Conservation (phyloP, 92 coral and sea anemone genomes). For the Phymanthus crucifer region DNA sequence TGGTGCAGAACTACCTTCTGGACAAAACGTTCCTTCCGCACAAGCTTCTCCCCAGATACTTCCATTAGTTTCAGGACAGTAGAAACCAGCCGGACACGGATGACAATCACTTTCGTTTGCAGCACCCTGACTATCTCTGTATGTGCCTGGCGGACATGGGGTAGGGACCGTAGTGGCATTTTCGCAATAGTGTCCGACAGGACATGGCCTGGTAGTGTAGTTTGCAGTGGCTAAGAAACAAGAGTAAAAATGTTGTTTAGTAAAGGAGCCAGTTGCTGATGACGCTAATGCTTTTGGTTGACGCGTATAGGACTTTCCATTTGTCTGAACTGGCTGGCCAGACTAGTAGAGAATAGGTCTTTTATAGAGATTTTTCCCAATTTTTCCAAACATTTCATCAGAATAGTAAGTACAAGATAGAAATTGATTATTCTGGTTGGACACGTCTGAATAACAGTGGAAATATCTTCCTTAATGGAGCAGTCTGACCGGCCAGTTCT, state of each 20-base stretch:
- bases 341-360: too few relatives aligned
- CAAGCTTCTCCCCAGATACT: conserved; percentile 79
- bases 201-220: conserved; percentile 79
- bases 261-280: not conserved
- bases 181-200: conserved; percentile 84
- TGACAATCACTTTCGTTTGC: conserved; percentile 73
- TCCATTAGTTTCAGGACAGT: conserved; percentile 75
- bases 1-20: conserved; percentile 78
- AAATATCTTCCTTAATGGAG: too few relatives aligned
- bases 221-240: conserved; percentile 63
- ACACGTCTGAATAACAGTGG: too few relatives aligned
- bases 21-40: conserved; percentile 86
- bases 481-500: too few relatives aligned
- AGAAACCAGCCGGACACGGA: conserved; percentile 86
- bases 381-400: too few relatives aligned
- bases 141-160: conserved; percentile 92
- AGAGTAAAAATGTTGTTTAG: not conserved
- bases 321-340: too few relatives aligned
- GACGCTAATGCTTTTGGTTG: too few relatives aligned
- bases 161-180: conserved; percentile 72
- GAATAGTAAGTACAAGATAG: too few relatives aligned
- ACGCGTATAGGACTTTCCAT: too few relatives aligned
- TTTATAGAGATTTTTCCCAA: too few relatives aligned
- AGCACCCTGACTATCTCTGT: conserved; percentile 76
- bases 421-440: too few relatives aligned